Evolutionary conservation across 2,888 invertebrate genomes (phyloP).

Genomic region (Cosmopolites sordidus): DNA sequence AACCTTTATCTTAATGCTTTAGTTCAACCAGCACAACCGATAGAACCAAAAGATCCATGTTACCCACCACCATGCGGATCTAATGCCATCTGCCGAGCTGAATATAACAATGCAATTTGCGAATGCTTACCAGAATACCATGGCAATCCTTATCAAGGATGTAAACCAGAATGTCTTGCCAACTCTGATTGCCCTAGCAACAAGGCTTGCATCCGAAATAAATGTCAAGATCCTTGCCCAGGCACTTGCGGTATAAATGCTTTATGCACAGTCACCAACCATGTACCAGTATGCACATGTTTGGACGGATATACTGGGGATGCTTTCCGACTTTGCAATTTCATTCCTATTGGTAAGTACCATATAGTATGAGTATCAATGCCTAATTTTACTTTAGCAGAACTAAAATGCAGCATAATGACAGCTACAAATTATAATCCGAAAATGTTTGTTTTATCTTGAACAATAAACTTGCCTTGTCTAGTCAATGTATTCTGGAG

Average conservation of each 20-base stretch:
- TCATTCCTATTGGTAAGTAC: slow-evolving; percentile 36
- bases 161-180: slow-evolving; percentile 78
- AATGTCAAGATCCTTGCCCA: slow-evolving; percentile 79
- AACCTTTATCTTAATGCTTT: slow-evolving; percentile 12
- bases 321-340: slow-evolving; percentile 52
- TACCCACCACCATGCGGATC: slow-evolving; percentile 77
- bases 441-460: too few relatives aligned
- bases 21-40: slow-evolving; percentile 47
- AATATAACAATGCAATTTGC: slow-evolving; percentile 64
- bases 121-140: slow-evolving; percentile 68
- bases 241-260: slow-evolving; percentile 82
- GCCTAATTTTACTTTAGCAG: neutral
- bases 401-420: too few relatives aligned
- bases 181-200: slow-evolving; percentile 82
- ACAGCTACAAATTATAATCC: too few relatives aligned
- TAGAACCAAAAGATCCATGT: slow-evolving; percentile 57
- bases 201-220: slow-evolving; percentile 75
- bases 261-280: slow-evolving; percentile 69
- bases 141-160: slow-evolving; percentile 72
- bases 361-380: neutral
- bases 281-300: slow-evolving; percentile 60
- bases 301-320: slow-evolving; percentile 53
- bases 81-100: slow-evolving; percentile 72
- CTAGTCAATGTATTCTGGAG: too few relatives aligned
- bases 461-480: too few relatives aligned